Base-by-base conservation (phyloP, 2,113 vertebrate species). In the Aplodontia rufa region DNA sequence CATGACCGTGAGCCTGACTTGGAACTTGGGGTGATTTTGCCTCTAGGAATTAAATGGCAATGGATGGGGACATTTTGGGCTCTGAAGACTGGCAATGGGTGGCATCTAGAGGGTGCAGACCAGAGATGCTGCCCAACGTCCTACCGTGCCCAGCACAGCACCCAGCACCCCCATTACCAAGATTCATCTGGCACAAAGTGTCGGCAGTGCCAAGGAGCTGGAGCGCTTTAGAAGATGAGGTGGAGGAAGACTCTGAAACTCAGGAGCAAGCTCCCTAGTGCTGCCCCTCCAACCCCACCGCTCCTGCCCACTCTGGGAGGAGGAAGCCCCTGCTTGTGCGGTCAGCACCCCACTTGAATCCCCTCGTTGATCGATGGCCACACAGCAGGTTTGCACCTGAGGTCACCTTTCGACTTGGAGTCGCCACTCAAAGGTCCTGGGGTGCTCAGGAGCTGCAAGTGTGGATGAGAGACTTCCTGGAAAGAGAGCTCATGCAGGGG, bases 401-500 rank as follows among this genome's bases (percentile, higher is more conserved):
- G 66, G 51, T 47, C 40, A 72, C 45, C 86, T 91, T 92, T 96
- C 28, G 11, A 87, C 85, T 85, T 28, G 51, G 81, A 97, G 40
- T 58, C 91, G 79, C 42, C 37, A 0, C 40, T 96, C 92, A 79
- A 95, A 92, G 35, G 49, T 55, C 58, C 35, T 0, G 3, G 83
- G 26, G 0, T 78, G 79, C 32, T 28, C 90, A 4, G 0, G 95
- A 78, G 95, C 81, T 75, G 75, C 42, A 92, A 42, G 95, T 87
- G 90, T 84, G 97, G 92, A 81, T 32, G 53, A 97, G 89, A 96
- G 91, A 76, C 90, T 95, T 96, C 75, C 90, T 90, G 93, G 42
- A 85, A 83, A 90, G 71, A 95, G 95, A 97, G 87, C 76, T 80
- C 96, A 93, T 51, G 17, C 60, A n/a, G 12, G 76, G 94, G 84